Conservation (phyloP, 2,888 invertebrate species). For the Andrena praecox region DNA sequence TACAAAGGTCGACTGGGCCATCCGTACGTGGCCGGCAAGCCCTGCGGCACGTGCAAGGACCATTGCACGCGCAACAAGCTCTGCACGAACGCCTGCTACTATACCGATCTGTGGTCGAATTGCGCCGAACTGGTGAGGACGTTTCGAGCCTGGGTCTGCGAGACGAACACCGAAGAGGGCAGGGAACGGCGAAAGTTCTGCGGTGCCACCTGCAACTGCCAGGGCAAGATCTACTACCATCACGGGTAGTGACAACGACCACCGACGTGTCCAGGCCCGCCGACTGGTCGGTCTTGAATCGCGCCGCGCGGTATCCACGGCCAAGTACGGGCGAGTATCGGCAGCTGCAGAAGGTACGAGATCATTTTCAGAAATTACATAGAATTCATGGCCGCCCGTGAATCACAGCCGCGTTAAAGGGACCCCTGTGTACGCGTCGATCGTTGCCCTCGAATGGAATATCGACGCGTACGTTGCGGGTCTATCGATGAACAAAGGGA, state of each 20-base stretch:
- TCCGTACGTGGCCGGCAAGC: constrained; percentile 89
- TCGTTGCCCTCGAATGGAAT: constrained; percentile 13
- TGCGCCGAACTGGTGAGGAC: constrained; percentile 88
- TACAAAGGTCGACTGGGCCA: constrained; percentile 67
- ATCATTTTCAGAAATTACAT: constrained; percentile 34
- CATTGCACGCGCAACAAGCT: constrained; percentile 88
- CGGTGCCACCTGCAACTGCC: constrained; percentile 91
- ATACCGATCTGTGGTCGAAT: constrained; percentile 90
- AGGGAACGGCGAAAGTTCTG: constrained; percentile 87
- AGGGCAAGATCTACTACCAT: constrained; percentile 85
- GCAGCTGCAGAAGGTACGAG: constrained; percentile 39
- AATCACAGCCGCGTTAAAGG: background rate
- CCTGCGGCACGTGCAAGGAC: constrained; percentile 89
- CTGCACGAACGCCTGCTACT: constrained; percentile 91
- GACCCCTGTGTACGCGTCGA: constrained; percentile 11
- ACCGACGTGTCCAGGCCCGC: background rate
- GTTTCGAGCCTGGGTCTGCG: constrained; percentile 88
- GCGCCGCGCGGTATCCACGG: background rate
- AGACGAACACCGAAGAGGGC: constrained; percentile 86
- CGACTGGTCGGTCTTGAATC: constrained; percentile 13
- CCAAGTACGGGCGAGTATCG: background rate
- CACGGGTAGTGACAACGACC: constrained; percentile 57
- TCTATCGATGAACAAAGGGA: constrained; percentile 33
- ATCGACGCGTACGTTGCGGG: background rate
- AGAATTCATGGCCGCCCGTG: background rate